phyloP scores from a whole-genome alignment of 1,140 invertebrate species.

The Caenorhabditis remanei region DNA sequence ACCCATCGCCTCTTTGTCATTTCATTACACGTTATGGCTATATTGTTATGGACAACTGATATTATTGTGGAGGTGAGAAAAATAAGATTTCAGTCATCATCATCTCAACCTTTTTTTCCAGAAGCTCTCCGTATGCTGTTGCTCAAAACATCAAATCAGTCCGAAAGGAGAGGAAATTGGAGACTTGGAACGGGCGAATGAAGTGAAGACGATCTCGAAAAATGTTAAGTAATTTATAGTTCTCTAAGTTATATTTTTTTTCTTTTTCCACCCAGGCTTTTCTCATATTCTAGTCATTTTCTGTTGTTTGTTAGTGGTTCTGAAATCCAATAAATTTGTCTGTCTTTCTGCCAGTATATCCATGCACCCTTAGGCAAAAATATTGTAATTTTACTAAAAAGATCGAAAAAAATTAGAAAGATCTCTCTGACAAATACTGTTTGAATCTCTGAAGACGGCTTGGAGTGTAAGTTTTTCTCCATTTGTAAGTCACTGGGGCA shows the following conservation, averaged over 20 bases:
- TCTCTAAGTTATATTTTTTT: background rate
- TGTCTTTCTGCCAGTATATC: background rate
- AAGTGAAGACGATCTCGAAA: slow-evolving; percentile 41
- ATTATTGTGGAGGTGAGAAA: slow-evolving; percentile 1
- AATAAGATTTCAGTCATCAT: background rate
- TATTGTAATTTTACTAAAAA: too few relatives aligned
- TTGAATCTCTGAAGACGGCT: too few relatives aligned
- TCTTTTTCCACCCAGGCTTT: background rate
- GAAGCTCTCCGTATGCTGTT: background rate
- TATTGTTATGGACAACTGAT: slow-evolving; percentile 41
- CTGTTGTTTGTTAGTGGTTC: background rate
- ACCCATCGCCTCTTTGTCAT: slow-evolving; percentile 75
- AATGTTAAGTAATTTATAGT: slow-evolving; percentile 11
- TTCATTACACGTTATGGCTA: slow-evolving; percentile 64
- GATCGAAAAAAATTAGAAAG: too few relatives aligned
- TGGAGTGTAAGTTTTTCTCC: slow-evolving; percentile 14
- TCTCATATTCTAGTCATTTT: slow-evolving; percentile 13
- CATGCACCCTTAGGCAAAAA: too few relatives aligned
- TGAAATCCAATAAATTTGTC: background rate
- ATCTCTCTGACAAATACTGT: too few relatives aligned
- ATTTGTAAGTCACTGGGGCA: slow-evolving; percentile 55
- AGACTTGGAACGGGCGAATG: slow-evolving; percentile 33
- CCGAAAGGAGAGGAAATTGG: background rate
- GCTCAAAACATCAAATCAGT: background rate
- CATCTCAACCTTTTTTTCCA: background rate